phyloP scores from a whole-genome alignment of 2,113 vertebrate species.

The Accipiter cooperii region DNA sequence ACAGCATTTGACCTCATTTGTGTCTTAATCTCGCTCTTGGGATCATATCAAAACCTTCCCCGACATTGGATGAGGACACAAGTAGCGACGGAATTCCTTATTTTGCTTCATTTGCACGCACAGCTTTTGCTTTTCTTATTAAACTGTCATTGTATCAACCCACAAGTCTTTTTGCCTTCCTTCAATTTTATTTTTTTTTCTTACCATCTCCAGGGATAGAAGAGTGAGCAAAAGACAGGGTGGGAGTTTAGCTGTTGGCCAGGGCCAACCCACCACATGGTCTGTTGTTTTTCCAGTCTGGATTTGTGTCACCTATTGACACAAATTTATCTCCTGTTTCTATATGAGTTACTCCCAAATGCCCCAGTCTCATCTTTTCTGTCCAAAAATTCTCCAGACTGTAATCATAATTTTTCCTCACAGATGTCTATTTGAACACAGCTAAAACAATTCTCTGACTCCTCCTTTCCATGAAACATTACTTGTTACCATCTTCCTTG shows the following conservation, averaged over 20 bases:
- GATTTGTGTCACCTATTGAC: not conserved
- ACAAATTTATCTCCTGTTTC: not conserved
- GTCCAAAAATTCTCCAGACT: not conserved
- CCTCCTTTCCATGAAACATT: not conserved
- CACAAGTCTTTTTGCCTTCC: not conserved
- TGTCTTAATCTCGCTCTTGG: too few relatives aligned
- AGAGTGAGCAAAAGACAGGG: not conserved
- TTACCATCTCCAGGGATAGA: not conserved
- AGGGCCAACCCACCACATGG: not conserved
- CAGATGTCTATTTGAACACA: not conserved
- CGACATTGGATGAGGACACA: too few relatives aligned
- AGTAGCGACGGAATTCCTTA: not conserved
- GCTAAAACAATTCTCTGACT: not conserved
- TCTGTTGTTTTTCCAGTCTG: not conserved
- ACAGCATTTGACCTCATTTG: too few relatives aligned
- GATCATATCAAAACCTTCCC: too few relatives aligned
- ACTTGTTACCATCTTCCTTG: not conserved
- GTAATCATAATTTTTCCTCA: not conserved
- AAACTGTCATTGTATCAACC: not conserved
- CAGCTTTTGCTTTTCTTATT: not conserved
- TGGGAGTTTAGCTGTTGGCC: not conserved
- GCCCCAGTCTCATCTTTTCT: not conserved
- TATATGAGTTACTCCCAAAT: not conserved
- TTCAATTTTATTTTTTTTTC: not conserved
- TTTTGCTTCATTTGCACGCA: not conserved